Evolutionary conservation across 2,888 invertebrate genomes (phyloP).

Genomic region (Netelia virgata): DNA sequence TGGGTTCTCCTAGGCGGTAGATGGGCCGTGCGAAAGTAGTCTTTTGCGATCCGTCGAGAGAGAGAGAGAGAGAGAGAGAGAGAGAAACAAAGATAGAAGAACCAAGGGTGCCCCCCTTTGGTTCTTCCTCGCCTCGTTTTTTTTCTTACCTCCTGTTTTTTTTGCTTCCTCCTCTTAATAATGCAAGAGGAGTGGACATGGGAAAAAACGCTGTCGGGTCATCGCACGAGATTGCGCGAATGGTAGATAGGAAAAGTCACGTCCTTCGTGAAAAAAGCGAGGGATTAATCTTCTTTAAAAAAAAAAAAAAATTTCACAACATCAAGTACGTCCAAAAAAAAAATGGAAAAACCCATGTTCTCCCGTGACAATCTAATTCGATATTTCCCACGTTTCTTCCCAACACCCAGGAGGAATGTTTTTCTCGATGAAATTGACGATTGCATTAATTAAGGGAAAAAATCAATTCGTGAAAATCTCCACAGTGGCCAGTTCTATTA

Average conservation of each 20-base stretch:
- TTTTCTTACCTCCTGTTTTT: constrained; percentile 69
- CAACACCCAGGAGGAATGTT: constrained; percentile 21
- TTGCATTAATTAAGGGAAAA: constrained; percentile 52
- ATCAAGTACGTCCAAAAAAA: constrained; percentile 47
- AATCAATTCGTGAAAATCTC: constrained; percentile 43
- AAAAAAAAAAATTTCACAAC: too few species aligned
- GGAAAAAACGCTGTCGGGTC: constrained; percentile 80
- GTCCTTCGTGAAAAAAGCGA: background rate
- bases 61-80: constrained; percentile 60
- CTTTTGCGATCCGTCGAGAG: constrained; percentile 76
- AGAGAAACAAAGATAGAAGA: too few species aligned
- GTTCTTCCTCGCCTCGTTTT: constrained; percentile 45
- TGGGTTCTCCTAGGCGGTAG: constrained; percentile 58
- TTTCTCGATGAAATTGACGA: background rate
- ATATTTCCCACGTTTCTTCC: constrained; percentile 38
- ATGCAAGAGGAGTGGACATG: constrained; percentile 83
- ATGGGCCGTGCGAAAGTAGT: constrained; percentile 81
- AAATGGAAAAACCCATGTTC: background rate
- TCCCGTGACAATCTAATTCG: background rate
- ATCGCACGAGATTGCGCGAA: constrained; percentile 49
- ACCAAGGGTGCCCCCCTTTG: constrained; percentile 33
- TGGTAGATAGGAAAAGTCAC: constrained; percentile 31
- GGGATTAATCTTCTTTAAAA: constrained; percentile 38
- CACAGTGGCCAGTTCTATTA: background rate
- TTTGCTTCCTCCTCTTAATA: constrained; percentile 72